Base-by-base conservation (phyloP, 2,113 vertebrate genomes). In the Murina feae region DNA sequence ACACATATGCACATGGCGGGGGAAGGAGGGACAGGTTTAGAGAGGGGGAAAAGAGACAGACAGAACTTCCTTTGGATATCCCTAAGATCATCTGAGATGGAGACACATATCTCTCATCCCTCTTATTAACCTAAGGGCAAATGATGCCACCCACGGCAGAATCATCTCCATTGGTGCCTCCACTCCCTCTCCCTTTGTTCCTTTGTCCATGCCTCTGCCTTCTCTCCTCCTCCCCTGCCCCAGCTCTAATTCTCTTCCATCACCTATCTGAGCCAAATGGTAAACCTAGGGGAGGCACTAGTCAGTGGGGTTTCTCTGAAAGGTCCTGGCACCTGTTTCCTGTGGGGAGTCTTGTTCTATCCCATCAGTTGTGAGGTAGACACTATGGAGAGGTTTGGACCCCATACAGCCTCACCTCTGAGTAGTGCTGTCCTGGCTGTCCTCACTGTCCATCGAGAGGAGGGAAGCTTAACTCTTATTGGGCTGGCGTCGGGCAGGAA, bases 281-380 rank as follows among this genome's bases (percentile, higher is more conserved):
- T 13, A 90, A 86, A n/a, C n/a, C 25, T 58, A 80, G 25, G 11
- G 28, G 47, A 86, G 30, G 25, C 3, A 23, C 13, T 20, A 28
- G 28, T 55, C n/a, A n/a, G 11, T 6, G 25, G 17, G 2, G 21
- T 60, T 68, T 66, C 88, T 88, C 78, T 58, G 69, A 68, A 13
- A 16, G 28, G 3, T 6, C 18, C 18, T 4, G 25, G 2, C 18
- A 23, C 35, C 30, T 83, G 49, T 32, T 75, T 93, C 65, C 39
- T 7, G 0, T 4, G 6, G 42, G 28, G 32, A 63, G 12, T 7
- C 42, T 30, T 30, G 63, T 37, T 30, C 55, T 30, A 8, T 17
- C 12, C 66, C 5, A 3, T 30, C 13, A 63, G 53, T 3, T 49
- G 6, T 20, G 17, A 20, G 1, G 1, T 9, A 17, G 1, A 60